Percentiles rank a stretch among this genome's conserved stretches.
phyloP scores from a whole-genome alignment of 2,113 vertebrate species.

The Eptatretus burgeri region DNA sequence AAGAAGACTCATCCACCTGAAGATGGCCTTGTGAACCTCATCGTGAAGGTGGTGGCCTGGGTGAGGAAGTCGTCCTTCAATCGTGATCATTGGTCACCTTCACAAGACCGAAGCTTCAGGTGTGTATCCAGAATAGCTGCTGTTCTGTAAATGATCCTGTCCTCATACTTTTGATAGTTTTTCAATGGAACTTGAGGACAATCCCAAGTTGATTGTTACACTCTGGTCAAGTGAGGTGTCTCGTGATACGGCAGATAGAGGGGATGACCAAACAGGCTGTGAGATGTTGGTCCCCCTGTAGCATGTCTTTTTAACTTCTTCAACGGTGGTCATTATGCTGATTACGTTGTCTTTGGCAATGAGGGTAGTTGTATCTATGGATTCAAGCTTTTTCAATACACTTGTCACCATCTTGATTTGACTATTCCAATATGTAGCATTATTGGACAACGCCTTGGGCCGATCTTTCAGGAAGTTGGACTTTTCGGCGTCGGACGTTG shows the following conservation, averaged over 20 bases:
- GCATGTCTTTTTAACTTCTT: slow-evolving; percentile 4
- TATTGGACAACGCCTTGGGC: too few species aligned
- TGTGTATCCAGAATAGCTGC: slow-evolving; percentile 7
- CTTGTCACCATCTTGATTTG: slow-evolving; percentile 6
- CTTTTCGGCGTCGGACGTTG: too few species aligned
- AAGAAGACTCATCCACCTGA: too few species aligned
- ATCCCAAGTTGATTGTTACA: slow-evolving; percentile 6
- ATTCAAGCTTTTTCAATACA: neutral
- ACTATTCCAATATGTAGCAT: neutral
- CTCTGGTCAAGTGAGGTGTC: slow-evolving; percentile 7
- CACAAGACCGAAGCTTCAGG: slow-evolving; percentile 6
- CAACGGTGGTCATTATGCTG: slow-evolving; percentile 7
- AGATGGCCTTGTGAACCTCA: too few species aligned
- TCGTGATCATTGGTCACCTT: slow-evolving; percentile 6
- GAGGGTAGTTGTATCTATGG: neutral
- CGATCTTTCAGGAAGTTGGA: too few species aligned
- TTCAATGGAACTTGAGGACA: neutral
- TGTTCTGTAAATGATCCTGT: neutral
- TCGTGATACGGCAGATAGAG: slow-evolving; percentile 5
- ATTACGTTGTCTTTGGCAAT: slow-evolving; percentile 6
- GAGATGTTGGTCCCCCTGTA: neutral
- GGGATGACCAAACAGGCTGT: slow-evolving; percentile 8
- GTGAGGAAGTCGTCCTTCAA: slow-evolving; percentile 7
- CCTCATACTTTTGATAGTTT: neutral
- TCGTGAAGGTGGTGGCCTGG: neutral